phyloP scores from a whole-genome alignment of 1,140 invertebrate species.

The Bombus pyrosoma region DNA sequence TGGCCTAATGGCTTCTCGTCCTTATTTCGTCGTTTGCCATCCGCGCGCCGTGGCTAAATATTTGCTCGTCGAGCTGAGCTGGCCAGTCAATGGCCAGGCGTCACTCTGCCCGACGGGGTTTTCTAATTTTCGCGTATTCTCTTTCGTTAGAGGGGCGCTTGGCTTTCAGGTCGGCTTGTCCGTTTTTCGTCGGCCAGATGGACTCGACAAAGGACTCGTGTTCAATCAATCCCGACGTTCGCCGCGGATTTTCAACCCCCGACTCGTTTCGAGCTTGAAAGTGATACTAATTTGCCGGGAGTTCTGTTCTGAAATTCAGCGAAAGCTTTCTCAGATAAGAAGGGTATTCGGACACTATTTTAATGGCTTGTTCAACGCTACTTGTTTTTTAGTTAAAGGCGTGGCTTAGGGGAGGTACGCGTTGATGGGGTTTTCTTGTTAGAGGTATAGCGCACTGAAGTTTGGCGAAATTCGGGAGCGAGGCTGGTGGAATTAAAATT shows the following conservation, averaged over 20 bases:
- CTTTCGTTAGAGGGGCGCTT: neutral
- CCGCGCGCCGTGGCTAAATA: slow-evolving; percentile 50
- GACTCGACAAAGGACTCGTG: neutral
- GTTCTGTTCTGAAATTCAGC: neutral
- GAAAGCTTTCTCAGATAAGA: neutral
- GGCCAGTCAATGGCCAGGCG: slow-evolving; percentile 9
- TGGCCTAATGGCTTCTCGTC: slow-evolving; percentile 57
- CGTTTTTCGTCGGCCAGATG: neutral
- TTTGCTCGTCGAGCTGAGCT: slow-evolving; percentile 30
- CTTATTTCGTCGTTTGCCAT: slow-evolving; percentile 56
- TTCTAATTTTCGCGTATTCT: slow-evolving; percentile 42
- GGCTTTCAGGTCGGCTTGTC: too few relatives aligned
- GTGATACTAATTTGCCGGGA: neutral
- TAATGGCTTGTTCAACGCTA: neutral
- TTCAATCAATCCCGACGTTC: slow-evolving; percentile 11
- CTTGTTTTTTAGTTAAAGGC: neutral
- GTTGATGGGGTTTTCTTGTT: neutral
- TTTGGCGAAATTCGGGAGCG: neutral
- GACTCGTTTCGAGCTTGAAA: neutral
- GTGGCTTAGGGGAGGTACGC: neutral
- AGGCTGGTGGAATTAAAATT: too few relatives aligned
- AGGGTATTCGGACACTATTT: neutral
- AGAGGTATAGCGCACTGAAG: neutral
- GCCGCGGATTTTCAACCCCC: too few relatives aligned
- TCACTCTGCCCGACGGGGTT: slow-evolving; percentile 19